Conservation (phyloP, 2,888 invertebrate genomes). For the Leptinotarsa juncta region DNA sequence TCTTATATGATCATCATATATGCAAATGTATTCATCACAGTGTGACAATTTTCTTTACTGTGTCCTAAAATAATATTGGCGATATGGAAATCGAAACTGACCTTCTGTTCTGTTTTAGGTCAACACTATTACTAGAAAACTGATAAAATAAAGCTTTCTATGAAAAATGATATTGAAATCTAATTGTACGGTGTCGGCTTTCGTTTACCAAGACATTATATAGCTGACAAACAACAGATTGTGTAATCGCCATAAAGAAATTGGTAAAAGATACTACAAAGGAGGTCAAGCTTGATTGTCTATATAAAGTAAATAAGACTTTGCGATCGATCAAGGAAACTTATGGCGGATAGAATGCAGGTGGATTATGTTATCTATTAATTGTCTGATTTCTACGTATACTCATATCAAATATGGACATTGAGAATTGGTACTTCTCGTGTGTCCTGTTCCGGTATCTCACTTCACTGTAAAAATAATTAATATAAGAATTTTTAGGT, state of each 20-base stretch:
- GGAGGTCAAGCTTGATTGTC: slow-evolving; percentile 20
- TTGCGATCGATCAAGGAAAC: slow-evolving; percentile 1
- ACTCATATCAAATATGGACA: background rate
- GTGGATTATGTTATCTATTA: slow-evolving; percentile 1
- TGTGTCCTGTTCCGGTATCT: background rate
- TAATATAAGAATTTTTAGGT: background rate
- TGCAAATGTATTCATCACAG: background rate
- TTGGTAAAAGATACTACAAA: background rate
- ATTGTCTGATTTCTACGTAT: background rate
- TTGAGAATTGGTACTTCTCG: background rate
- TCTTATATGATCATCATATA: background rate
- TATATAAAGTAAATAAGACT: slow-evolving; percentile 19
- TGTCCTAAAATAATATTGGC: background rate
- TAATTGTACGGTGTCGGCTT: slow-evolving; percentile 10
- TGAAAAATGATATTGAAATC: slow-evolving; percentile 14
- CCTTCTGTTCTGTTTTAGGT: background rate
- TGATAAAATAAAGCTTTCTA: background rate
- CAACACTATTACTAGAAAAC: background rate
- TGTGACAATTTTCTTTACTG: background rate
- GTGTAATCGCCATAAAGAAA: slow-evolving; percentile 14
- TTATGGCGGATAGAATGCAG: background rate
- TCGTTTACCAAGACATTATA: slow-evolving; percentile 18
- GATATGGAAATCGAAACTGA: background rate
- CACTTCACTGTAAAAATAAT: background rate
- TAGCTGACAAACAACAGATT: slow-evolving; percentile 21